phyloP scores from a whole-genome alignment of 35 echinoderm and acorn worm genomes.

The Apostichopus japonicus region DNA sequence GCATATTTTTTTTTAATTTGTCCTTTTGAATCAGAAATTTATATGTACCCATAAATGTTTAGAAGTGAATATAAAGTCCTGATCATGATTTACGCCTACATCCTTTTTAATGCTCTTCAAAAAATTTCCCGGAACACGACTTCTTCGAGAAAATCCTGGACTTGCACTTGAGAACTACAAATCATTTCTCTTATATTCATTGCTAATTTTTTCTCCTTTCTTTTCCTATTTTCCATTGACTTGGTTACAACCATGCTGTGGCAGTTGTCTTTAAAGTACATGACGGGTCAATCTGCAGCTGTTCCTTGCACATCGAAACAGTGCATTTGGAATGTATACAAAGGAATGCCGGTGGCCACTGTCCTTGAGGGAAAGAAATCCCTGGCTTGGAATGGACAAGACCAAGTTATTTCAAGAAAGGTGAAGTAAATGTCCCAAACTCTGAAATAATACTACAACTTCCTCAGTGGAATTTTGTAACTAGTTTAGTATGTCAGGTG shows the following conservation, averaged over 20 bases:
- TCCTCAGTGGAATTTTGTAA: too few relatives aligned
- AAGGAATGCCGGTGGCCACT: conserved; percentile 14
- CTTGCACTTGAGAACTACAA: background rate
- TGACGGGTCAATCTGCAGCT: background rate
- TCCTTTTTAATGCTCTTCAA: background rate
- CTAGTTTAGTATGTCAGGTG: background rate
- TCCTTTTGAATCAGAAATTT: background rate
- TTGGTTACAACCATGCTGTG: background rate
- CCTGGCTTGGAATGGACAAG: background rate
- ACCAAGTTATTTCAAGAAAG: background rate
- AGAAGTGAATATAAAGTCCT: too few relatives aligned
- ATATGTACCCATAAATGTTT: background rate
- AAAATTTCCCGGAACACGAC: background rate
- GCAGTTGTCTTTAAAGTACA: background rate
- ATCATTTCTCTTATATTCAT: background rate
- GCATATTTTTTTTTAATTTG: too few relatives aligned
- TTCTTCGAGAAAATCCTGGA: background rate
- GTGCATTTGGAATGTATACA: background rate
- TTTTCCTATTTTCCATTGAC: background rate
- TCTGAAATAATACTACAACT: too few relatives aligned
- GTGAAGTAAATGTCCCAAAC: background rate
- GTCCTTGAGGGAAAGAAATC: background rate
- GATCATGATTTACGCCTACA: too few relatives aligned
- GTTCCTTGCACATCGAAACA: background rate
- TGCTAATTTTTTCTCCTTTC: background rate